phyloP scores from a whole-genome alignment of 2,797 vertebrate species.

The Craterocephalus amniculus region DNA sequence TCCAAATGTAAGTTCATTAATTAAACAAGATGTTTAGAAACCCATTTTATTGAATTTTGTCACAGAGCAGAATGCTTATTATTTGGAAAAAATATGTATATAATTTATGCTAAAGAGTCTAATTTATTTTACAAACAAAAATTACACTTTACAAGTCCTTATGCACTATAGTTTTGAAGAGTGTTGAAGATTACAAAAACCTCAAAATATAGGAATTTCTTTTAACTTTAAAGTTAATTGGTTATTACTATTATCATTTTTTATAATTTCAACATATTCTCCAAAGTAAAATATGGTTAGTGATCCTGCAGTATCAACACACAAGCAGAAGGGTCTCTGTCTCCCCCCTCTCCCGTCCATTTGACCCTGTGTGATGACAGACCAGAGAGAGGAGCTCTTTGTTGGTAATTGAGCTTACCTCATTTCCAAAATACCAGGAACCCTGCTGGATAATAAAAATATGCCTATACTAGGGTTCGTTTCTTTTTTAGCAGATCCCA shows the following conservation, averaged over 20 bases:
- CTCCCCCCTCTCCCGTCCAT: constrained; percentile 61
- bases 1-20: too few species aligned
- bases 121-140: background rate
- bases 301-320: constrained; percentile 65
- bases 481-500: constrained; percentile 63
- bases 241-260: background rate
- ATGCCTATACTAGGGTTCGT: constrained; percentile 61
- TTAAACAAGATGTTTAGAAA: too few species aligned
- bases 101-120: background rate
- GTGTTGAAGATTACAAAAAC: background rate
- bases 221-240: background rate
- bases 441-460: constrained; percentile 68
- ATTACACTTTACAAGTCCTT: background rate
- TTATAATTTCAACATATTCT: constrained; percentile 48
- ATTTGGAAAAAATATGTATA: too few species aligned
- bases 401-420: constrained; percentile 76
- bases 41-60: too few species aligned
- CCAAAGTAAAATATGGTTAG: constrained; percentile 52
- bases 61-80: too few species aligned
- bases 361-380: constrained; percentile 73
- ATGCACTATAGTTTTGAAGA: background rate
- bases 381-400: constrained; percentile 79
- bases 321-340: constrained; percentile 67
- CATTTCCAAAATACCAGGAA: constrained; percentile 78
- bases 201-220: background rate